Evolutionary conservation across 2,888 invertebrate genomes (phyloP), one percentile per base, ranked within the genome.

Genomic region (Corbicula japonica): DNA sequence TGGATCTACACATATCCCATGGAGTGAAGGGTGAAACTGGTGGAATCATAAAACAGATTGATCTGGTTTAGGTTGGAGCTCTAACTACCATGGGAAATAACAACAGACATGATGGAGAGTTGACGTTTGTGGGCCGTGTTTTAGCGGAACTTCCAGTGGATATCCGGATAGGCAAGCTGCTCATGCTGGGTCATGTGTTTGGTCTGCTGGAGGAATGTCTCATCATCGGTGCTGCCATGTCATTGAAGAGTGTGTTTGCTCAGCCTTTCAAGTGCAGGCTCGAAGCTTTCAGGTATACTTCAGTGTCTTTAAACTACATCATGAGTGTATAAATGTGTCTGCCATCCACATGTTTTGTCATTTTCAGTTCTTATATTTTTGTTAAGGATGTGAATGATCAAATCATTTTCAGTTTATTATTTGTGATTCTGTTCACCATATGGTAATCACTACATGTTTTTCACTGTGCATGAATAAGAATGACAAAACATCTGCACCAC

Each of bases 181-280:
- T 99, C 73, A 94, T 97, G 75, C 94, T 98, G 2, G 98, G 98
- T 0, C 96, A 97, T 90, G 95, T 97, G 63, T 98, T 96, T 90
- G 97, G 97, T 69, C 95, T 97, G 50, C 93, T 98, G 10, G 96
- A 97, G 12, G 98, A 98, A 80, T 94, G 96, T 23, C 95, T 98
- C 68, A 96, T 98, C 69, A 98, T 99, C 94, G 97, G 97, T 83
- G 97, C 97, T 66, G 96, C 97, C 0, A 95, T 98, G 94, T 96
- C 97, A 0, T 95, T 97, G 8, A 97, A 97, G 89, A 96, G 96
- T 85, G 94, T 98, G 68, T 98, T 98, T 92, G 95, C 95, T 75
- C 95, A 95, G 75, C 96, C 96, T 0, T 97, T 96, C 93, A 95
- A 95, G 65, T 95, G 96, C 86, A 94, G 95, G 61, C 92, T 97